These are phyloP conservation scores for Mobula birostris DNA, from an alignment of 2,113 vertebrate genomes.

Conservation along the genomic window DNA sequence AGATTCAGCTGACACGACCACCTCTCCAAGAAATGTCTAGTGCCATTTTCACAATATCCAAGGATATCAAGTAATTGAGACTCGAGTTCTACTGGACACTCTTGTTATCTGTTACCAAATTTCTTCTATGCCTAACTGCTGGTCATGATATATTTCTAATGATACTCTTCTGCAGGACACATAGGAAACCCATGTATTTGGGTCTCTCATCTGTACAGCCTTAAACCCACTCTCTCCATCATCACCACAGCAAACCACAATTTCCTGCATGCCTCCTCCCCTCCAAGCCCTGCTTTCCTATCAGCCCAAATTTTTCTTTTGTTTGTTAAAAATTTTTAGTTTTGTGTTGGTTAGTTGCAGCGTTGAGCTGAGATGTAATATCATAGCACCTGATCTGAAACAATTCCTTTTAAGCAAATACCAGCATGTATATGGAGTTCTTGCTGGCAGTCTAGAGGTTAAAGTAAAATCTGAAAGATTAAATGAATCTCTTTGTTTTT, in stretches of 20 bases:
- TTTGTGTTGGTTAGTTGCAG: neutral
- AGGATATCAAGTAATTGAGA: too few species aligned
- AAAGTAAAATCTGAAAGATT: neutral
- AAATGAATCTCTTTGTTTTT: neutral
- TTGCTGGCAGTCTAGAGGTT: neutral
- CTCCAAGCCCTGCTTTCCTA: neutral
- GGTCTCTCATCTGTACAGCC: too few species aligned
- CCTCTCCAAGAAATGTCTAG: too few species aligned
- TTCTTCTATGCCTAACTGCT: neutral
- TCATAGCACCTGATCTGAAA: neutral
- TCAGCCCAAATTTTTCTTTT: neutral
- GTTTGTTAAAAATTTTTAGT: neutral
- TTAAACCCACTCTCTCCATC: neutral
- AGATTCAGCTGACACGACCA: neutral
- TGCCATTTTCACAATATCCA: too few species aligned
- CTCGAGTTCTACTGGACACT: neutral
- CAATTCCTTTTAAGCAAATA: neutral
- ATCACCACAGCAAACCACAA: neutral
- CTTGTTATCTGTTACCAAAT: neutral
- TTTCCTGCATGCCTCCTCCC: too few species aligned
- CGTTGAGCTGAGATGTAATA: neutral
- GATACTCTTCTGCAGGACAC: neutral
- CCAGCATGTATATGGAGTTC: neutral
- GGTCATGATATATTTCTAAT: neutral
- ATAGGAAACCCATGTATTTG: neutral